phyloP scores from a whole-genome alignment of 2,113 vertebrate species.

The Lasiurus cinereus region DNA sequence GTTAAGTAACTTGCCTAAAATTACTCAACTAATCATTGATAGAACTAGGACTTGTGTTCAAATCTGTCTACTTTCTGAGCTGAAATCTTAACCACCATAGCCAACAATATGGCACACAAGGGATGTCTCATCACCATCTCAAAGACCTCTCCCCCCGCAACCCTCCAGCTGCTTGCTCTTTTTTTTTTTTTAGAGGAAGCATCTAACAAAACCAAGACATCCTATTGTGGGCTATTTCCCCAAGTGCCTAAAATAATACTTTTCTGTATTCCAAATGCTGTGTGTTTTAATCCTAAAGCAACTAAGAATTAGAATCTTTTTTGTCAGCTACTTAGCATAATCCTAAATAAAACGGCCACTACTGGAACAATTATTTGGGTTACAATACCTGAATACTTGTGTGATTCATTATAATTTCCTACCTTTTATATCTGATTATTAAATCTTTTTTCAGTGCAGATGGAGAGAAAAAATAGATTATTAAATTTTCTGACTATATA shows the following conservation, averaged over 20 bases:
- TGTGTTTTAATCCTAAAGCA: conserved; percentile 56
- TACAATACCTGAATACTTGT: conserved; percentile 55
- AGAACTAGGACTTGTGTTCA: conserved; percentile 7
- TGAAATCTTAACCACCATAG: not conserved
- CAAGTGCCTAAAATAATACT: not conserved
- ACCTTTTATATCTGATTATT: conserved; percentile 70
- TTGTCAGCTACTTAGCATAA: conserved; percentile 17
- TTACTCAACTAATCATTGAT: conserved; percentile 7
- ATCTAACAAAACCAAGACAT: not conserved
- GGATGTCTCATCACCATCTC: not conserved
- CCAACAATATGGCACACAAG: not conserved
- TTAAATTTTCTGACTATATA: conserved; percentile 49
- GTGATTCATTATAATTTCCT: conserved; percentile 50
- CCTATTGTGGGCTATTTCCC: not conserved
- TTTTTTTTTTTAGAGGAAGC: conserved; percentile 42
- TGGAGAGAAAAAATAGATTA: conserved; percentile 12
- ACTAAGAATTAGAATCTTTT: not conserved
- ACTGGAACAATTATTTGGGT: conserved; percentile 34
- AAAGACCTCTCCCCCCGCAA: too few species aligned
- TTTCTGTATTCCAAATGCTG: conserved; percentile 12
- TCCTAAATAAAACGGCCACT: conserved; percentile 44
- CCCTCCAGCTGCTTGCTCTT: not conserved
- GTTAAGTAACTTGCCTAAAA: conserved; percentile 13
- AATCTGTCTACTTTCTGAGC: conserved; percentile 20
- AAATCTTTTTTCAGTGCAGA: conserved; percentile 14